Evolutionary conservation across 2,113 vertebrate genomes (phyloP).

Genomic region (Burhinus bistriatus): DNA sequence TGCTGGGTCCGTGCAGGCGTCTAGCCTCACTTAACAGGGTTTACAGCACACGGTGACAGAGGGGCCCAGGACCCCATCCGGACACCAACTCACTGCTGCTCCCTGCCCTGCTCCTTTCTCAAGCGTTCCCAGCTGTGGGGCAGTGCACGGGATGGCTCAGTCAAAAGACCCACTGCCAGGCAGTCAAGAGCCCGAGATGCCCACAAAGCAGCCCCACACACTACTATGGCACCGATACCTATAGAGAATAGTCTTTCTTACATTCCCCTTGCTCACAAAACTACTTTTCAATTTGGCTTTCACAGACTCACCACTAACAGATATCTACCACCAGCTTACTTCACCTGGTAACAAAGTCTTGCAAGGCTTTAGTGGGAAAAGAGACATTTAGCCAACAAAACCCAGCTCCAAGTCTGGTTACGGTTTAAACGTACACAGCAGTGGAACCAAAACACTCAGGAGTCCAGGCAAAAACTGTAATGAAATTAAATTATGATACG

Average conservation of each 20-base stretch:
- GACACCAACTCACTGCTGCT: neutral
- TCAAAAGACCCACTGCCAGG: neutral
- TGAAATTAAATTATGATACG: neutral
- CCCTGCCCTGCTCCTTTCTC: fast-evolving
- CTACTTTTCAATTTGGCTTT: neutral
- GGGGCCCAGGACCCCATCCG: fast-evolving
- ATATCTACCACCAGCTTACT: neutral
- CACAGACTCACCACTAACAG: neutral
- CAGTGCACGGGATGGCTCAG: fast-evolving
- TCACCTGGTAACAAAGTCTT: neutral
- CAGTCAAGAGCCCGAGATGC: neutral
- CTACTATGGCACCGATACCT: neutral
- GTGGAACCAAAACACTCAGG: neutral
- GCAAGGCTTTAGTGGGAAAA: neutral
- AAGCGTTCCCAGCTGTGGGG: fast-evolving
- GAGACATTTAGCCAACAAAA: neutral
- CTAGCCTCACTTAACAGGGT: neutral
- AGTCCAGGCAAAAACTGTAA: neutral
- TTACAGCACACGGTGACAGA: neutral
- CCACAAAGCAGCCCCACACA: neutral
- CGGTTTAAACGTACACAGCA: neutral
- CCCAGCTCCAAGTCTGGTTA: neutral
- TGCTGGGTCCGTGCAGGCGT: fast-evolving
- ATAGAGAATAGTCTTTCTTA: neutral
- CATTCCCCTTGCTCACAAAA: neutral